Evolutionary conservation across 2,888 invertebrate species (phyloP).

Genomic region (Stictocephala bisonia): DNA sequence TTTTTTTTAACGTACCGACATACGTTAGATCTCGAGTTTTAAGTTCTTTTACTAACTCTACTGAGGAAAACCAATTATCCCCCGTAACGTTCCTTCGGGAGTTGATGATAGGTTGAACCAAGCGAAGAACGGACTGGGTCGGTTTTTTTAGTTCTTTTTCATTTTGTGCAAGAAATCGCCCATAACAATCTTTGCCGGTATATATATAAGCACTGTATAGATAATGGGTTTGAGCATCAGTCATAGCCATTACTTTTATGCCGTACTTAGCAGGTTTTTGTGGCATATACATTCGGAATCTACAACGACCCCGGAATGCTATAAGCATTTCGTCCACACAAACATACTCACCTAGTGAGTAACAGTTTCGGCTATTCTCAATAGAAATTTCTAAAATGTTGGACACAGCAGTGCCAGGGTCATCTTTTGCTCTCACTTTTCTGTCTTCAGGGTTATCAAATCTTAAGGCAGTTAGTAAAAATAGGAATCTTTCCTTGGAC

Average conservation of each 20-base stretch:
- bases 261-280: slow-evolving; percentile 59
- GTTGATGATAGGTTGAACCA: slow-evolving; percentile 57
- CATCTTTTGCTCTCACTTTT: no score
- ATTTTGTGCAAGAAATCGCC: slow-evolving; percentile 53
- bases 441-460: no score
- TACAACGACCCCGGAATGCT: no score
- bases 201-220: slow-evolving; percentile 60
- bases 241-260: slow-evolving; percentile 54
- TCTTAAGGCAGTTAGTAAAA: no score
- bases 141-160: slow-evolving; percentile 54
- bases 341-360: no score
- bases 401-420: no score
- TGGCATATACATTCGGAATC: no score
- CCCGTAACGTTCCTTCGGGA: slow-evolving; percentile 60
- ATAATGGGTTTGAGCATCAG: slow-evolving; percentile 56
- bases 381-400: no score
- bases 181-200: slow-evolving; percentile 59
- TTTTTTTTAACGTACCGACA: slow-evolving; percentile 46
- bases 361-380: no score
- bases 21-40: slow-evolving; percentile 40
- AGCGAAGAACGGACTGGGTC: slow-evolving; percentile 59
- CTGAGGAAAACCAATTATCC: slow-evolving; percentile 61
- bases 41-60: slow-evolving; percentile 56
- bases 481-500: no score
- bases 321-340: no score